Evolutionary conservation across 92 coral and sea anemone genomes (phyloP), one percentile per base, ranked within the genome.

Genomic region (Epizoanthus fatuus): DNA sequence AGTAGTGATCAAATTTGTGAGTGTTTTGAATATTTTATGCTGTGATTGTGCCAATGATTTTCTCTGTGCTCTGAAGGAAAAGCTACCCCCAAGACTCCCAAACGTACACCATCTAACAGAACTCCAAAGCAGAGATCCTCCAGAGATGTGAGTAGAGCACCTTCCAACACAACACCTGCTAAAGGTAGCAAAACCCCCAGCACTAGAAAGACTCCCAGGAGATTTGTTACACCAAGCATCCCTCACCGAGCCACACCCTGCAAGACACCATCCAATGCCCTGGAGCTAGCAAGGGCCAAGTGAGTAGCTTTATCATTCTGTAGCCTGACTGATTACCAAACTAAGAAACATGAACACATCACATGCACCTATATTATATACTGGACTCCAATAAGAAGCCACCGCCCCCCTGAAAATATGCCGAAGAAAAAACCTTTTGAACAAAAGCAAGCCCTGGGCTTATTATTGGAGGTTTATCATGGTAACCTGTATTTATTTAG

Each of bases 231-330:
- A 10, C 99, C 99, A 13, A 91, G 98, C 71, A 95, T 97, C 58
- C 99, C 98, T 7, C 84, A 86, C 59, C 82, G 99, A 69, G 93
- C 91, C 15, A 83, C 89, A 81, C 96, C 95, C 11, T 97, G 99
- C 59, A 97, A 93, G 73, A 93, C 98, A 53, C 99, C 99, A 7
- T 93, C 93, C 38, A 97, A 93, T 60, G 98, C 97, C 19, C 77
- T 95, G 81, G 94, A 97, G 74, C 84, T 91, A 76, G 98, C 99
- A 3, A 95, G 99, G 19, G 91, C 95, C 63, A 97, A 93, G 99
- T 97, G 87, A 19, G 89, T 47, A 49, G 9, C 0, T 29, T 7
- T 60, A n/a, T 22, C 29, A n/a, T 60, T 22, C 25, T 22, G 25
- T 16, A 60, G 0, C 32, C 67, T 44, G 47, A 44, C 47, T 44